Evolutionary conservation across 2,888 invertebrate species (phyloP).

Genomic region (Lypha dubia): DNA sequence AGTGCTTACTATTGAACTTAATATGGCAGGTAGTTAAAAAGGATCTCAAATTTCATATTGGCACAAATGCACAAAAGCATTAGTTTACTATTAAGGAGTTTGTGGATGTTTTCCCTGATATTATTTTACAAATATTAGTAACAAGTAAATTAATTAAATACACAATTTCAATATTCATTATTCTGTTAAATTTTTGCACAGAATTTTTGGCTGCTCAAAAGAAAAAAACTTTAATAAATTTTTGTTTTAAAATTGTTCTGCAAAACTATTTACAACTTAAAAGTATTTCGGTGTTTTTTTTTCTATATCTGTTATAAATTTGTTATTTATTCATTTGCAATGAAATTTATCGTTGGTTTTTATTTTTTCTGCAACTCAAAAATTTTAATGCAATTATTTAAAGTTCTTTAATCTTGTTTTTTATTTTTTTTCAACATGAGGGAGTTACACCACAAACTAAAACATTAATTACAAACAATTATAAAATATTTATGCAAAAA

Average conservation of each 20-base stretch:
- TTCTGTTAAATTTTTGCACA: not conserved
- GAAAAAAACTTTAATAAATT: not conserved
- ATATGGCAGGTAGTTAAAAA: conserved; percentile 17
- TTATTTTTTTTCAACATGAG: conserved; percentile 15
- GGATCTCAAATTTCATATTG: conserved; percentile 21
- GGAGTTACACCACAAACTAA: conserved; percentile 43
- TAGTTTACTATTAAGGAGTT: not conserved
- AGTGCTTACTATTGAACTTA: too few species aligned
- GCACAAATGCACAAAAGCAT: not conserved
- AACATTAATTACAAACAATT: conserved; percentile 51
- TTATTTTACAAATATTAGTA: not conserved
- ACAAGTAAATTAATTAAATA: not conserved
- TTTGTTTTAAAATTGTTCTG: not conserved
- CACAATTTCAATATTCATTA: not conserved
- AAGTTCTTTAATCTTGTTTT: not conserved
- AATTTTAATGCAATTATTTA: conserved; percentile 10
- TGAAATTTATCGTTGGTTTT: not conserved
- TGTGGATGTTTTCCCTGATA: not conserved
- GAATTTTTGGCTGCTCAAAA: not conserved
- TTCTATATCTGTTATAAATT: not conserved
- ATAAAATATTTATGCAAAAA: conserved; percentile 56
- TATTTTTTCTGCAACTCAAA: not conserved
- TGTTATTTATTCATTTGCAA: conserved; percentile 32
- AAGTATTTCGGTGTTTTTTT: too few species aligned
- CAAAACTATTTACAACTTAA: conserved; percentile 18